Evolutionary conservation across 2,888 invertebrate genomes (phyloP).

Genomic region (Catocala fraxini): DNA sequence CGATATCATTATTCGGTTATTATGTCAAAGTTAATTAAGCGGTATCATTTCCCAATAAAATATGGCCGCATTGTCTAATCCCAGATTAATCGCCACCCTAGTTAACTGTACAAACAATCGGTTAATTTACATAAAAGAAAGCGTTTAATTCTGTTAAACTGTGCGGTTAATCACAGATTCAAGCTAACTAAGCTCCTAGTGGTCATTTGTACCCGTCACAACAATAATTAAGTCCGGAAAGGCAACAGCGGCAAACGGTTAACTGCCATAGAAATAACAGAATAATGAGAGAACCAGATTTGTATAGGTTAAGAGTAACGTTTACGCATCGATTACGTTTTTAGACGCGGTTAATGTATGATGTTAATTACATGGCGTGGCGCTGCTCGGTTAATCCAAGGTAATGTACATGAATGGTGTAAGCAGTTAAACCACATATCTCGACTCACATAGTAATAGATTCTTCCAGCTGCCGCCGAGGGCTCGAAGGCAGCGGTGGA

Average conservation of each 20-base stretch:
- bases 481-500: conserved; percentile 91
- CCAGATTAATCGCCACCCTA: conserved; percentile 65
- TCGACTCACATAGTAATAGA: conserved; percentile 91
- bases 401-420: conserved; percentile 31
- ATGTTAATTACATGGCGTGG: conserved; percentile 54
- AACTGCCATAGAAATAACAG: conserved; percentile 76
- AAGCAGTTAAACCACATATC: conserved; percentile 61
- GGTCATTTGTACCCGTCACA: conserved; percentile 82
- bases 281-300: conserved; percentile 73
- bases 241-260: conserved; percentile 71
- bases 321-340: conserved; percentile 58
- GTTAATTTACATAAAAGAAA: conserved; percentile 83
- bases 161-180: conserved; percentile 77
- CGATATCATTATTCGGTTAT: conserved; percentile 58
- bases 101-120: conserved; percentile 72
- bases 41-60: conserved; percentile 58
- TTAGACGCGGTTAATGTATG: conserved; percentile 66
- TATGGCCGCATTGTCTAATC: conserved; percentile 59
- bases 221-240: conserved; percentile 78
- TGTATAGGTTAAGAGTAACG: conserved; percentile 73
- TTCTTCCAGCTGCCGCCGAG: conserved; percentile 94
- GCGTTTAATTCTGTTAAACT: conserved; percentile 81
- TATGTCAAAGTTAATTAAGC: conserved; percentile 64
- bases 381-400: conserved; percentile 34
- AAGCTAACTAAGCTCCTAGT: conserved; percentile 71